Conservation (phyloP, 2,888 invertebrate species). For the Uropetala carovei region DNA sequence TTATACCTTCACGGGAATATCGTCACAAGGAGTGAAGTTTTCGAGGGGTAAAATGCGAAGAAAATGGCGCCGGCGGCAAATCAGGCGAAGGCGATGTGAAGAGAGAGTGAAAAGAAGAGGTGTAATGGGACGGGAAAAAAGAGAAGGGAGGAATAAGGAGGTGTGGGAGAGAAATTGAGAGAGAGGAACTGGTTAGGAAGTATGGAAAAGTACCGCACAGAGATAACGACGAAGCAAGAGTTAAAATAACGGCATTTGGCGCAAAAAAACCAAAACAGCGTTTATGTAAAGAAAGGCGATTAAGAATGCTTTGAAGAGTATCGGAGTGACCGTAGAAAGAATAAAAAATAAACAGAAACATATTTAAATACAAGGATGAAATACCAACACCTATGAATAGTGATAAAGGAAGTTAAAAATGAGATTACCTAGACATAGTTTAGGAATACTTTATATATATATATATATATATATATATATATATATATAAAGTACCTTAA, state of each 20-base stretch:
- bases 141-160: background rate
- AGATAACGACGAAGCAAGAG: too few species aligned
- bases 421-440: too few species aligned
- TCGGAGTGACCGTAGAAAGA: background rate
- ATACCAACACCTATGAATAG: too few species aligned
- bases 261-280: background rate
- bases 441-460: too few species aligned
- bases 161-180: background rate
- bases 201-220: too few species aligned
- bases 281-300: background rate
- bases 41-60: background rate
- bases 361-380: too few species aligned
- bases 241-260: background rate
- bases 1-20: conserved; percentile 23
- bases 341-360: too few species aligned
- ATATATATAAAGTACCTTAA: too few species aligned
- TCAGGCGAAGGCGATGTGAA: background rate
- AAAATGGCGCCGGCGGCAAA: conserved; percentile 14
- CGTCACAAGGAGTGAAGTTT: background rate
- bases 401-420: too few species aligned
- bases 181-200: background rate
- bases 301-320: background rate
- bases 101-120: background rate
- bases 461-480: too few species aligned
- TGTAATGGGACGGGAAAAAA: background rate